Evolutionary conservation across 2,113 vertebrate species (phyloP).

Genomic region (Apteryx owenii): DNA sequence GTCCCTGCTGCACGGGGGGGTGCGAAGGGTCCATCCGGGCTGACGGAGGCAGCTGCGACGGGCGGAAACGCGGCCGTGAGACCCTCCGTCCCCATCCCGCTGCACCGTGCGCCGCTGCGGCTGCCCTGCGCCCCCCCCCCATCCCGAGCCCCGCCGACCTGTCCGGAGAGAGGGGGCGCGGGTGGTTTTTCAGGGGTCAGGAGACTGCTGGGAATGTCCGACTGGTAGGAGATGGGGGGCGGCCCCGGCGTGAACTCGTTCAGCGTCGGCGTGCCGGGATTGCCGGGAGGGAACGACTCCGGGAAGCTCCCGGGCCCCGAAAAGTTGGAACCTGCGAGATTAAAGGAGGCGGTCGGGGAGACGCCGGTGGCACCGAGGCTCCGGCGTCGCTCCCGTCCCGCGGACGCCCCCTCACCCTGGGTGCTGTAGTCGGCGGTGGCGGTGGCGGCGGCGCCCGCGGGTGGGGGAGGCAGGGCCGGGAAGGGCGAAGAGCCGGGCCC

Average conservation of each 20-base stretch:
- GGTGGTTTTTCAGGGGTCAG: conserved; percentile 84
- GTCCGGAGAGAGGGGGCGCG: conserved; percentile 77
- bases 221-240: conserved; percentile 84
- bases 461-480: conserved; percentile 69
- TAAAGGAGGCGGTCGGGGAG: neutral
- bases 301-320: conserved; percentile 83
- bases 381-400: neutral
- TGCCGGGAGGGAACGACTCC: conserved; percentile 83
- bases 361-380: no score
- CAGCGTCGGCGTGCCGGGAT: conserved; percentile 85
- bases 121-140: no score
- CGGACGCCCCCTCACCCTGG: conserved; percentile 74
- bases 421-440: conserved; percentile 80
- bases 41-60: conserved; percentile 76
- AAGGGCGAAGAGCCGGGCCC: conserved; percentile 87
- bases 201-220: conserved; percentile 84
- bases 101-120: no score
- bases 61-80: rapidly evolving
- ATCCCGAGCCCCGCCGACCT: conserved; percentile 72
- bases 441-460: conserved; percentile 77
- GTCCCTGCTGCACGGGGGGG: conserved; percentile 80
- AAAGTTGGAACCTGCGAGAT: conserved; percentile 83
- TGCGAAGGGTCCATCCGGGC: conserved; percentile 86
- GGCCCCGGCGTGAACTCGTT: conserved; percentile 85
- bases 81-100: neutral